Conservation (phyloP, 2,888 invertebrate species). For the Nephrotoma appendiculata region DNA sequence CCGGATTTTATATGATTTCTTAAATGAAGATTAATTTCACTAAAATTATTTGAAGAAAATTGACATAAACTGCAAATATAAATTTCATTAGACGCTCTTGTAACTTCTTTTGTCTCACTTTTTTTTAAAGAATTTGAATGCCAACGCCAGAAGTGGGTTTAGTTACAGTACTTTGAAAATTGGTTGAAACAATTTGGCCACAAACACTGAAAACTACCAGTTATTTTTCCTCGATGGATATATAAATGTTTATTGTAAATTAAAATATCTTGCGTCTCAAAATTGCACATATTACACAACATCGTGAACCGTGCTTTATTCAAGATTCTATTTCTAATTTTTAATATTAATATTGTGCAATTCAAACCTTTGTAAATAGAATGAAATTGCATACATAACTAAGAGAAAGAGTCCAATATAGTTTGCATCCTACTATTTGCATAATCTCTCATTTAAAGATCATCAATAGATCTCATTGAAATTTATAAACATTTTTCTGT, state of each 20-base stretch:
- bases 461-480: background rate
- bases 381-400: too few species aligned
- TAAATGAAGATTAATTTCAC: background rate
- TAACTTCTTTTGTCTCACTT: background rate
- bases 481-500: background rate
- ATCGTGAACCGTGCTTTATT: background rate
- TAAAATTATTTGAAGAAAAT: background rate
- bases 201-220: background rate
- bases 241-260: constrained; percentile 1
- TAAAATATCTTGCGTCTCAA: background rate
- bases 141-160: background rate
- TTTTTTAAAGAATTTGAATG: background rate
- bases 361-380: too few species aligned
- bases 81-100: background rate
- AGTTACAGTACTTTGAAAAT: background rate
- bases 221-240: background rate
- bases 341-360: background rate
- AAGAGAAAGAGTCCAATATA: background rate
- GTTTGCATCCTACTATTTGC: too few species aligned
- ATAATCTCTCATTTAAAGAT: too few species aligned
- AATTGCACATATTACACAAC: background rate
- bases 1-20: background rate
- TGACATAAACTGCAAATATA: background rate
- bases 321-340: background rate
- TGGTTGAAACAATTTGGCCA: background rate